phyloP scores from a whole-genome alignment of 2,113 vertebrate genomes.

The Poecilia latipinna region DNA sequence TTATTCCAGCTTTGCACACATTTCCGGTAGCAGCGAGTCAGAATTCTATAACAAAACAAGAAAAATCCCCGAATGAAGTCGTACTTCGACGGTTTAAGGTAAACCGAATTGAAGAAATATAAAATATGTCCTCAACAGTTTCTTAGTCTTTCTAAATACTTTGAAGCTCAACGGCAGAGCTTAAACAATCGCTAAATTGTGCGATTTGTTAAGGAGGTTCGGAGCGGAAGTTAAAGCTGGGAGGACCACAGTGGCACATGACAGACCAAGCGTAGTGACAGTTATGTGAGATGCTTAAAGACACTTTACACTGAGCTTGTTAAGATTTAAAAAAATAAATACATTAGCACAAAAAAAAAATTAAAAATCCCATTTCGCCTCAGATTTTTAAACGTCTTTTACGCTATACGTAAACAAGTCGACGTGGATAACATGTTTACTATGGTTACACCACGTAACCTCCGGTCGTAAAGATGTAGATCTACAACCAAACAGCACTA shows the following conservation, averaged over 20 bases:
- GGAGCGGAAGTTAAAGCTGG: background rate
- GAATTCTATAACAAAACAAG: background rate
- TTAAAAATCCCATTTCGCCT: constrained; percentile 11
- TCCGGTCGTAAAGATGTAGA: background rate
- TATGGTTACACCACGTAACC: constrained; percentile 1
- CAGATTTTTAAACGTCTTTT: constrained; percentile 6
- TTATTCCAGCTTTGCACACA: background rate
- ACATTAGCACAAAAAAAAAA: too few relatives aligned
- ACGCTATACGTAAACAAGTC: constrained; percentile 53
- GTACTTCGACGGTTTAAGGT: accelerated
- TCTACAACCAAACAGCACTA: background rate
- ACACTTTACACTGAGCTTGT: background rate
- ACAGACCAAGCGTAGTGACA: constrained; percentile 45
- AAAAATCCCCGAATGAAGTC: background rate
- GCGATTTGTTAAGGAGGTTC: background rate
- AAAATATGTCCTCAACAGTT: background rate
- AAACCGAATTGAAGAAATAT: constrained; percentile 35
- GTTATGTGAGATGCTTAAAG: constrained; percentile 13
- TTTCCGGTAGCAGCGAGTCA: constrained; percentile 8
- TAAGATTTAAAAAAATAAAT: background rate
- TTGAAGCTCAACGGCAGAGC: too few relatives aligned
- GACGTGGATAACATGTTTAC: constrained; percentile 48
- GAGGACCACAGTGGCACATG: constrained; percentile 48
- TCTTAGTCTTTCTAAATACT: background rate
- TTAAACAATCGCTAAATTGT: background rate